Percentiles rank a stretch among this genome's conserved stretches.
Conservation (phyloP, 2,888 invertebrate species). For the Idaea biselata region DNA sequence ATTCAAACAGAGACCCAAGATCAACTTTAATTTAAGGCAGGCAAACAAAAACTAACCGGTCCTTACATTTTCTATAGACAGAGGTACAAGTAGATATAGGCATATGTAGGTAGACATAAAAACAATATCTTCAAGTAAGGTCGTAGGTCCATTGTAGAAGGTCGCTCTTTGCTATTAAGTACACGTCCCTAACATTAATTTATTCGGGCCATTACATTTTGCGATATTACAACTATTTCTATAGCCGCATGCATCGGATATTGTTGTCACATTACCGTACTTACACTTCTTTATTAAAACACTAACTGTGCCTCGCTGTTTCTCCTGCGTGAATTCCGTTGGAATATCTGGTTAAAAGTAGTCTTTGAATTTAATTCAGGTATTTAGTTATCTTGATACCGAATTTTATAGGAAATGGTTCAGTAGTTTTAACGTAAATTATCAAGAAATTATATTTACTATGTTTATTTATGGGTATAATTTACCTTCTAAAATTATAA, state of each 20-base stretch:
- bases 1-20: too few relatives aligned
- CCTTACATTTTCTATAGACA: neutral
- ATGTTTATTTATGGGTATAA: too few relatives aligned
- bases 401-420: too few relatives aligned
- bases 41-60: neutral
- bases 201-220: constrained; percentile 36
- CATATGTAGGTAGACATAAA: neutral
- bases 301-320: too few relatives aligned
- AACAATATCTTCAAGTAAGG: constrained; percentile 1
- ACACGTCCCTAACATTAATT: constrained; percentile 36
- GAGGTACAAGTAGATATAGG: too few relatives aligned
- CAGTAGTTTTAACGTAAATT: too few relatives aligned
- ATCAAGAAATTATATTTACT: too few relatives aligned
- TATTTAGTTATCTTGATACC: too few relatives aligned
- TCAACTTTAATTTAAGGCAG: neutral
- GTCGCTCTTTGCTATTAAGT: constrained; percentile 27
- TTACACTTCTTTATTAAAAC: neutral
- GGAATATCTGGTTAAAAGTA: too few relatives aligned
- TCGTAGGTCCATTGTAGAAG: constrained; percentile 3
- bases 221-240: constrained; percentile 31
- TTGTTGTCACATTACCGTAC: constrained; percentile 11
- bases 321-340: too few relatives aligned
- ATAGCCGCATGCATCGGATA: constrained; percentile 19
- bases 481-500: too few relatives aligned
- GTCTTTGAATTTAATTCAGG: too few relatives aligned